Evolutionary conservation across 2,113 vertebrate genomes (phyloP).

Genomic region (Microtus richardsoni): DNA sequence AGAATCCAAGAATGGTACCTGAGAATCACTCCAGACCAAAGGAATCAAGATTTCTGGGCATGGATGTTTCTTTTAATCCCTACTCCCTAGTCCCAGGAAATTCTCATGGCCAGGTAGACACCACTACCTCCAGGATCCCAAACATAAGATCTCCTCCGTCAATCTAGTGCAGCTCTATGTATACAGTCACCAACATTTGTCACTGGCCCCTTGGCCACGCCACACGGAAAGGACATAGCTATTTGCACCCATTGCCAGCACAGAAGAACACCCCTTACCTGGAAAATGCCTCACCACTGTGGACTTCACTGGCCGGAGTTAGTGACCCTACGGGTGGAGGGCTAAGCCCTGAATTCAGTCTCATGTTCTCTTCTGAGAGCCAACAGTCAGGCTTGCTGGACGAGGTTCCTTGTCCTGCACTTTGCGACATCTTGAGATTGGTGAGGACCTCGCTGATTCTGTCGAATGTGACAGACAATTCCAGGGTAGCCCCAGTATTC

Average conservation of each 20-base stretch:
- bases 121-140: background rate
- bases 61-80: background rate
- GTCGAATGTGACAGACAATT: background rate
- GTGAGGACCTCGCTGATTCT: background rate
- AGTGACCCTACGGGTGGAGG: background rate
- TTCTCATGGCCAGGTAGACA: background rate
- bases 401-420: background rate
- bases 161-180: background rate
- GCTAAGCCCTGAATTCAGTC: background rate
- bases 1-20: background rate
- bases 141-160: background rate
- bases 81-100: background rate
- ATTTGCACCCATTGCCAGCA: background rate
- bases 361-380: background rate
- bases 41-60: background rate
- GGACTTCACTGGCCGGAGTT: background rate
- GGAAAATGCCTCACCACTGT: background rate
- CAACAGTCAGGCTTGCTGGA: background rate
- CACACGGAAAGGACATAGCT: rapidly evolving
- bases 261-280: conserved; percentile 42
- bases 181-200: rapidly evolving
- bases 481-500: background rate
- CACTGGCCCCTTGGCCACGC: background rate
- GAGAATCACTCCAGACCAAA: background rate
- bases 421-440: background rate